Evolutionary conservation across 2,888 invertebrate species (phyloP).

Genomic region (Amitus sp.): DNA sequence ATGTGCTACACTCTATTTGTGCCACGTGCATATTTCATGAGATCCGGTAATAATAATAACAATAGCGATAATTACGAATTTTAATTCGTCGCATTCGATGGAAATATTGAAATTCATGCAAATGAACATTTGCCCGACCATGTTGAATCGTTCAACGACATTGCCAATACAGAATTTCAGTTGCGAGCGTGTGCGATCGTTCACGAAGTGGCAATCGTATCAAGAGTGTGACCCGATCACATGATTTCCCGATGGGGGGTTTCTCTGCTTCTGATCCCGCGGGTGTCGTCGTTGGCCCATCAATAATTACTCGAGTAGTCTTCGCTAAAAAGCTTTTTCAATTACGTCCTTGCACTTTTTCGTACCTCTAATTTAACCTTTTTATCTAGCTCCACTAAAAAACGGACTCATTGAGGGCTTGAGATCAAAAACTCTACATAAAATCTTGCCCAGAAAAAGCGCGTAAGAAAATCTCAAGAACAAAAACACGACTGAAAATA

Average conservation of each 20-base stretch:
- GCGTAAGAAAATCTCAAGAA: too few species aligned
- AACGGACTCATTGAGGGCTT: too few species aligned
- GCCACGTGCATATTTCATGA: not conserved
- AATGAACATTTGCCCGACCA: constrained; percentile 13
- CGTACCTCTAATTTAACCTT: not conserved
- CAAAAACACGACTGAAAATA: too few species aligned
- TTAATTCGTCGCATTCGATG: not conserved
- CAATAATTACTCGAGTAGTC: constrained; percentile 23
- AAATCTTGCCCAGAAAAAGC: too few species aligned
- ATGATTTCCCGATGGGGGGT: too few species aligned
- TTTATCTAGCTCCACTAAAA: too few species aligned
- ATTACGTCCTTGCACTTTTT: constrained; percentile 23
- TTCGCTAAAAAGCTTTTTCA: constrained; percentile 24
- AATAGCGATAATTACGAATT: not conserved
- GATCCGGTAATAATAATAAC: not conserved
- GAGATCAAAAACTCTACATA: too few species aligned
- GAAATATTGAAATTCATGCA: constrained; percentile 6
- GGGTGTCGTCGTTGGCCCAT: constrained; percentile 55
- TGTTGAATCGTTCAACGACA: constrained; percentile 10
- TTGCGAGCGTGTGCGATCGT: constrained; percentile 54
- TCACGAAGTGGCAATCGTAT: constrained; percentile 58
- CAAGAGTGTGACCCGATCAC: constrained; percentile 55
- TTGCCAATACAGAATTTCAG: constrained; percentile 13
- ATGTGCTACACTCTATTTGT: not conserved
- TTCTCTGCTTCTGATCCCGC: too few species aligned